Evolutionary conservation across 2,888 invertebrate species (phyloP).

Genomic region (Rotaria macrura): DNA sequence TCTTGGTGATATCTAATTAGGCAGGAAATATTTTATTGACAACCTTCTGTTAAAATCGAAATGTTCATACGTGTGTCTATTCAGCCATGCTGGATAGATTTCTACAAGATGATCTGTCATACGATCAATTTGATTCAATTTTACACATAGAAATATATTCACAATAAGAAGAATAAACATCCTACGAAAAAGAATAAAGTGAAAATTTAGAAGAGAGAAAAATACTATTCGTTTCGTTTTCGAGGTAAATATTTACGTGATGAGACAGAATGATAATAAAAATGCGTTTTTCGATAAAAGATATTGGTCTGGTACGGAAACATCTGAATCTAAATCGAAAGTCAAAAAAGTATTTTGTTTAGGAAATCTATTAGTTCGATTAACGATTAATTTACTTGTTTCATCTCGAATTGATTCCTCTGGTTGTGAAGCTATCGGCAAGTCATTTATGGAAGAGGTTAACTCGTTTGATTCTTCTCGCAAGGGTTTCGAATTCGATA

Average conservation of each 20-base stretch:
- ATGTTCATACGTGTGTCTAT: not conserved
- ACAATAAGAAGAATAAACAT: not conserved
- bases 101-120: not conserved
- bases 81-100: not conserved
- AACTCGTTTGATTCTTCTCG: not conserved
- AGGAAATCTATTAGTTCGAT: not conserved
- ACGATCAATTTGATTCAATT: constrained; percentile 10
- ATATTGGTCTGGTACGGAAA: not conserved
- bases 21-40: not conserved
- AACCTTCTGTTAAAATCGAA: not conserved
- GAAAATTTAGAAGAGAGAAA: too few relatives aligned
- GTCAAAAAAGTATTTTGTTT: not conserved
- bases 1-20: not conserved
- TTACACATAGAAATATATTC: not conserved
- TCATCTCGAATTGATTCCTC: not conserved
- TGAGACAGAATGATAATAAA: not conserved
- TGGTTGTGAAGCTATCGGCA: not conserved
- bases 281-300: not conserved
- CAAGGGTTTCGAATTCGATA: not conserved
- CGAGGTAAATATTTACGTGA: not conserved
- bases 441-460: not conserved
- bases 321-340: not conserved
- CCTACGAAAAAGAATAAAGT: not conserved
- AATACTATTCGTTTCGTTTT: too few relatives aligned
- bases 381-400: not conserved